Percentiles rank a stretch among this genome's conserved stretches.
These are phyloP conservation scores for Tortrix viridana DNA, from an alignment of 2,888 invertebrate species.

Conservation along the genomic window DNA sequence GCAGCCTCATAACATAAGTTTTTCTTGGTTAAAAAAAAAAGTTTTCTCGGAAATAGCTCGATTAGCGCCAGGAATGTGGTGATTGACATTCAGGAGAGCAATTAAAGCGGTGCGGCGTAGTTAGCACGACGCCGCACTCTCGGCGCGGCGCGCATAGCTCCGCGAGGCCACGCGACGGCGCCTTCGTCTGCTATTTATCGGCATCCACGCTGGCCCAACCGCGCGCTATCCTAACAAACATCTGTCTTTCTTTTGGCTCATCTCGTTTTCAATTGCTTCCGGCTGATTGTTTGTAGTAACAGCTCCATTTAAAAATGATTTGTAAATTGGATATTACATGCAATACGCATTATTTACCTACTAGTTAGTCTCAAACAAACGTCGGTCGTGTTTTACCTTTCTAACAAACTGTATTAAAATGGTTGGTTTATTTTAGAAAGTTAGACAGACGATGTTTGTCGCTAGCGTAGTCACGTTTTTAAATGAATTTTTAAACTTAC, in stretches of 20 bases:
- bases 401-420: conserved; percentile 15
- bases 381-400: conserved; percentile 13
- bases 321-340: neutral
- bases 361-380: neutral
- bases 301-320: conserved; percentile 1
- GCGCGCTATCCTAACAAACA: conserved; percentile 52
- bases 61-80: conserved; percentile 61
- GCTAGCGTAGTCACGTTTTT: neutral
- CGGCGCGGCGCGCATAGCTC: conserved; percentile 68
- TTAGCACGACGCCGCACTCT: conserved; percentile 48
- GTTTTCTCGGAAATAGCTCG: conserved; percentile 38
- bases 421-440: conserved; percentile 25
- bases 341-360: neutral
- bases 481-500: neutral
- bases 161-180: conserved; percentile 69
- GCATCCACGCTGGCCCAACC: conserved; percentile 50
- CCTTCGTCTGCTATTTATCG: conserved; percentile 64
- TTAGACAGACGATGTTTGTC: conserved; percentile 3
- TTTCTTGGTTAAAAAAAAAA: conserved; percentile 24
- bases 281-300: conserved; percentile 7
- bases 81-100: conserved; percentile 69
- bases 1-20: neutral
- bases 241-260: conserved; percentile 52
- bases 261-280: conserved; percentile 30
- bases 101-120: conserved; percentile 64